Evolutionary conservation across 2,888 invertebrate genomes (phyloP).

Genomic region (Liodrosophila aerea): DNA sequence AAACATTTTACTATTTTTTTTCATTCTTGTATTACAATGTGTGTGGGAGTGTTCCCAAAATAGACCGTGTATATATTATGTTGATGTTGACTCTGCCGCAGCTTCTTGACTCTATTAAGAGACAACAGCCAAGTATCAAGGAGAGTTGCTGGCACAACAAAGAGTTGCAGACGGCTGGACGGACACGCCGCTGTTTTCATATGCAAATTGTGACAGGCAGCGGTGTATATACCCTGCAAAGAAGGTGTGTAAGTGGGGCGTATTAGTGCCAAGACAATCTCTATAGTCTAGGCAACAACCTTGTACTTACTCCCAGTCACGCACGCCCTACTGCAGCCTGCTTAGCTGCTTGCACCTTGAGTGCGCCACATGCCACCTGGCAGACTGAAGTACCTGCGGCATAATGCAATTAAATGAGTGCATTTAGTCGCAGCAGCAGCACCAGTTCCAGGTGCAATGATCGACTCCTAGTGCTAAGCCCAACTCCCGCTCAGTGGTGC

Average conservation of each 20-base stretch:
- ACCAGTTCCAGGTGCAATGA: constrained; percentile 49
- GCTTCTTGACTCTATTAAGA: constrained; percentile 73
- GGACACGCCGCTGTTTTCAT: constrained; percentile 43
- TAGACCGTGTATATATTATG: constrained; percentile 13
- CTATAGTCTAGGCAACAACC: too few species aligned
- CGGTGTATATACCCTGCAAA: too few species aligned
- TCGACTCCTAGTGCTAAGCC: constrained; percentile 32
- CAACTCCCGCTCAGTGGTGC: not conserved
- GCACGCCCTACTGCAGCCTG: constrained; percentile 7
- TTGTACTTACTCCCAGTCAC: too few species aligned
- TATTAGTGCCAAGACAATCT: too few species aligned
- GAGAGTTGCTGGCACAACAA: constrained; percentile 13
- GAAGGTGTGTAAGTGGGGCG: too few species aligned
- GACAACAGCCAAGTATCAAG: constrained; percentile 24
- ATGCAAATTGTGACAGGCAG: constrained; percentile 57
- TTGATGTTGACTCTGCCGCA: constrained; percentile 42
- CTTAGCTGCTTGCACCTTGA: constrained; percentile 36
- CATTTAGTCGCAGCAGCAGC: constrained; percentile 52
- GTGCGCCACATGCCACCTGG: constrained; percentile 36
- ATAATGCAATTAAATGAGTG: constrained; percentile 78
- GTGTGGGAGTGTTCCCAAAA: too few species aligned
- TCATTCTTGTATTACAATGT: too few species aligned
- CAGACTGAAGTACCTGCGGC: constrained; percentile 61
- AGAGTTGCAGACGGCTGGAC: not conserved
- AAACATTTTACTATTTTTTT: too few species aligned